Percentiles rank a stretch among this genome's conserved stretches.
phyloP scores from a whole-genome alignment of 2,797 vertebrate species.

The Rhynchonycteris naso region DNA sequence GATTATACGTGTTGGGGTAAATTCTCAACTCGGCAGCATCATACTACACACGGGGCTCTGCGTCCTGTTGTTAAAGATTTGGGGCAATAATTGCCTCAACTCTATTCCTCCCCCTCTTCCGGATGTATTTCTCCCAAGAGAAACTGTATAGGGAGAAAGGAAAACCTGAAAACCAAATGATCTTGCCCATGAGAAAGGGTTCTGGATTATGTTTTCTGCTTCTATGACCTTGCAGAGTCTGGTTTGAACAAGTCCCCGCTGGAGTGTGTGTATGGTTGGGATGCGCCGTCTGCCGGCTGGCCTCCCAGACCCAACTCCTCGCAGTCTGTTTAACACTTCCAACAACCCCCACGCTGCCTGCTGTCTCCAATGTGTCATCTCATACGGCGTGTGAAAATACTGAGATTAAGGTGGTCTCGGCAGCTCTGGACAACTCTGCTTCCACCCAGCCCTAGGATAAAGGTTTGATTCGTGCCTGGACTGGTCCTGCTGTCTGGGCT shows the following conservation, averaged over 20 bases:
- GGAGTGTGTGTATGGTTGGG: background rate
- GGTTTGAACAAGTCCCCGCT: background rate
- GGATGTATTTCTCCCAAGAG: background rate
- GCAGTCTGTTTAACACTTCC: conserved; percentile 40
- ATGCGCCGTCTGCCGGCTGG: conserved; percentile 9
- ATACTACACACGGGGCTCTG: too few relatives aligned
- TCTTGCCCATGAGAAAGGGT: conserved; percentile 16
- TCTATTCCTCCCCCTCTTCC: background rate
- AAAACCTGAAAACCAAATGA: background rate
- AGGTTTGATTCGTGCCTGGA: background rate
- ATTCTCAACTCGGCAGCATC: background rate
- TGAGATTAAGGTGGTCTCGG: background rate
- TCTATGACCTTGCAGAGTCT: background rate
- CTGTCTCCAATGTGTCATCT: background rate
- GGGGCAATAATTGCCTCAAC: background rate
- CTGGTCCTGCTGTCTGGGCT: background rate
- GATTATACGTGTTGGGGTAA: background rate
- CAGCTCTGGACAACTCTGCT: background rate
- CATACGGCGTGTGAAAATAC: background rate
- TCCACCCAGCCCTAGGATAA: background rate
- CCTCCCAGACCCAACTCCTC: background rate
- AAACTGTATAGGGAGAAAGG: background rate
- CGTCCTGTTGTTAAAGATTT: background rate
- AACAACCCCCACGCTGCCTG: background rate
- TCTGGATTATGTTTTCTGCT: conserved; percentile 44